These are phyloP conservation scores for Cheirogaleus medius DNA, from an alignment of 2,113 vertebrate species.

Conservation along the genomic window DNA sequence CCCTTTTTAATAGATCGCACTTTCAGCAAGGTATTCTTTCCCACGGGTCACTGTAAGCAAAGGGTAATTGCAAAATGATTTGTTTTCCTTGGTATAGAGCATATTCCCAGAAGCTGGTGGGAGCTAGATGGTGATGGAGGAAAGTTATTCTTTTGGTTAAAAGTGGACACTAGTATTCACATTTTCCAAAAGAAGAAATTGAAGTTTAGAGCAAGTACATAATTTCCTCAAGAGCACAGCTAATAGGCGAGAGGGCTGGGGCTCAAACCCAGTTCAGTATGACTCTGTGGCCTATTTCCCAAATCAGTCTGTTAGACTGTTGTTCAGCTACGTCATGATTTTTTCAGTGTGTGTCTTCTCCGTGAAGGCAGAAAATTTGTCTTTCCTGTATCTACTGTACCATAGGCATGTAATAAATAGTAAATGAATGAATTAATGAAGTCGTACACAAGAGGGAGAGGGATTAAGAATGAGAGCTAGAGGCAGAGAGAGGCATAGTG, in stretches of 20 bases:
- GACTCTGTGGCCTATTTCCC: background rate
- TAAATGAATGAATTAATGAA: background rate
- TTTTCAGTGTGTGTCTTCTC: background rate
- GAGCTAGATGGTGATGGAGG: background rate
- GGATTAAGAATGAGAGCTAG: background rate
- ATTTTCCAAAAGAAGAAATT: background rate
- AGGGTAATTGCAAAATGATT: background rate
- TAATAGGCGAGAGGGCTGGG: background rate
- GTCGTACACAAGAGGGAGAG: background rate
- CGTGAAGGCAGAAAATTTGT: background rate
- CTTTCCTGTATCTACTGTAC: background rate
- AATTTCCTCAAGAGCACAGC: background rate
- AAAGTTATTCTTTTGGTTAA: background rate
- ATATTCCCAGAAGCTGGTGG: background rate
- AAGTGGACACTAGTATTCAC: background rate
- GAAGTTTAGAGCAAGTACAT: background rate
- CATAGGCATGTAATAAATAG: background rate
- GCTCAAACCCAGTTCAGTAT: background rate
- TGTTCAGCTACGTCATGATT: background rate
- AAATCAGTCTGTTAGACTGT: background rate
- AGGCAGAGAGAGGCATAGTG: too few relatives aligned
- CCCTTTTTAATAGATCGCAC: background rate
- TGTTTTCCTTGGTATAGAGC: background rate
- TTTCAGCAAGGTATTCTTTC: background rate
- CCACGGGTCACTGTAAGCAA: background rate